A percentile compares a stretch with the other conserved stretches of the same genome.
Conservation (phyloP, 2,113 vertebrate genomes). For the Phyllopteryx taeniolatus region DNA sequence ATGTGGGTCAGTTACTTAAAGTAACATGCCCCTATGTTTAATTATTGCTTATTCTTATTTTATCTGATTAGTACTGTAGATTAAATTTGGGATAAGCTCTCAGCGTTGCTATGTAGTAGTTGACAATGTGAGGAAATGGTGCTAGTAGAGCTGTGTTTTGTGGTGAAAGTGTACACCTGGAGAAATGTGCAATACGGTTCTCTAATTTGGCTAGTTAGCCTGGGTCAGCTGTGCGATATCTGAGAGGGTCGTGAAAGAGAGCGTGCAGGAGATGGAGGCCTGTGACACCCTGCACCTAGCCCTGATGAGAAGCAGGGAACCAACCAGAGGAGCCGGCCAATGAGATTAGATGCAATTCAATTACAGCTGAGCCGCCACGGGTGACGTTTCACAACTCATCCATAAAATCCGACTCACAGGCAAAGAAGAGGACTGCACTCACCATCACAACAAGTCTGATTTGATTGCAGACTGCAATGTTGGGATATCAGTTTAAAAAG, state of each 20-base stretch:
- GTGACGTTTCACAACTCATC: slow-evolving; percentile 77
- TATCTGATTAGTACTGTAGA: slow-evolving; percentile 25
- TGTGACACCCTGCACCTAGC: slow-evolving; percentile 52
- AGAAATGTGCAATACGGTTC: slow-evolving; percentile 45
- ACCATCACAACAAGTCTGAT: slow-evolving; percentile 43
- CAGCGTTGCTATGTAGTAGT: slow-evolving; percentile 3
- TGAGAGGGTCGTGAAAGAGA: slow-evolving; percentile 14
- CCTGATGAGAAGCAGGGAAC: slow-evolving; percentile 71
- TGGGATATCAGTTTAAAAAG: slow-evolving; percentile 35
- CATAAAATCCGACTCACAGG: slow-evolving; percentile 70
- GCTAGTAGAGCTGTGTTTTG: slow-evolving; percentile 14
- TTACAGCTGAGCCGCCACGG: slow-evolving; percentile 73
- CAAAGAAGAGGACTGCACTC: slow-evolving; percentile 46
- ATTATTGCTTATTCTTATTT: slow-evolving; percentile 29
- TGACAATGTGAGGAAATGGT: neutral
- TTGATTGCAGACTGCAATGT: slow-evolving; percentile 39
- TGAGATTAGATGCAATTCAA: slow-evolving; percentile 80
- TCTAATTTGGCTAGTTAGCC: slow-evolving; percentile 60
- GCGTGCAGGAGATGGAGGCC: slow-evolving; percentile 35
- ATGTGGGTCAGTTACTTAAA: neutral
- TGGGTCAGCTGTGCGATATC: slow-evolving; percentile 44
- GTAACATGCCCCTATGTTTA: neutral
- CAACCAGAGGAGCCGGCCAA: slow-evolving; percentile 67
- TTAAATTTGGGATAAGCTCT: slow-evolving; percentile 26
- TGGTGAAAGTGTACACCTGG: slow-evolving; percentile 17